Percentiles rank a stretch among this genome's conserved stretches.
Conservation (phyloP, 2,113 vertebrate genomes). For the Lagopus muta region DNA sequence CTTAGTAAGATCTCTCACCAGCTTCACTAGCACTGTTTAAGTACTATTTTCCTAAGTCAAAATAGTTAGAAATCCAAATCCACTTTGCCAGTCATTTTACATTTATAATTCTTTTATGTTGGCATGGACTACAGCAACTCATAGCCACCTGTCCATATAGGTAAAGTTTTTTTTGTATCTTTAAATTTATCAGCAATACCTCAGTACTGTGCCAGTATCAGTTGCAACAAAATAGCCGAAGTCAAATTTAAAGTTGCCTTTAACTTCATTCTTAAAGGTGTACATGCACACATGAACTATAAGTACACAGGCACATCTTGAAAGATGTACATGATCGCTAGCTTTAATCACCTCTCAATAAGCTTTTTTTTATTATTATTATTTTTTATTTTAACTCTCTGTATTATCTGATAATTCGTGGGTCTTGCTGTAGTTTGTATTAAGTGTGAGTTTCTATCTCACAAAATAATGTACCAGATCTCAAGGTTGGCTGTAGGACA, state of each 20-base stretch:
- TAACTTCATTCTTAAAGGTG: fast-evolving
- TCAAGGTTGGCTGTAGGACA: slow-evolving; percentile 75
- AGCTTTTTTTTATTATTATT: neutral
- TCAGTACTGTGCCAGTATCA: neutral
- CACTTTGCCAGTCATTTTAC: neutral
- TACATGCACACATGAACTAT: fast-evolving
- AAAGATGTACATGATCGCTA: neutral
- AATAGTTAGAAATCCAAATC: neutral
- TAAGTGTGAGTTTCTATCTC: slow-evolving; percentile 51
- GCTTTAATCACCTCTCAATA: neutral
- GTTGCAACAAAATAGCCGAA: neutral
- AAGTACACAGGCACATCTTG: neutral
- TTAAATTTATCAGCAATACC: neutral
- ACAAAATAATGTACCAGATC: slow-evolving; percentile 1
- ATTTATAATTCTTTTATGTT: neutral
- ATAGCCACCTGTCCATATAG: neutral
- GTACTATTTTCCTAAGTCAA: neutral
- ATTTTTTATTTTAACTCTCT: neutral
- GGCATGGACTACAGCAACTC: neutral
- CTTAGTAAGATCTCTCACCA: neutral
- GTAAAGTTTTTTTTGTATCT: neutral
- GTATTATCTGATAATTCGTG: slow-evolving; percentile 38
- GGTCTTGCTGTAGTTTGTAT: slow-evolving; percentile 2
- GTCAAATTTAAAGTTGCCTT: neutral
- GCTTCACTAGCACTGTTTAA: neutral